Base-by-base conservation (phyloP, 2,113 vertebrate species). In the Glaucomys volans region DNA sequence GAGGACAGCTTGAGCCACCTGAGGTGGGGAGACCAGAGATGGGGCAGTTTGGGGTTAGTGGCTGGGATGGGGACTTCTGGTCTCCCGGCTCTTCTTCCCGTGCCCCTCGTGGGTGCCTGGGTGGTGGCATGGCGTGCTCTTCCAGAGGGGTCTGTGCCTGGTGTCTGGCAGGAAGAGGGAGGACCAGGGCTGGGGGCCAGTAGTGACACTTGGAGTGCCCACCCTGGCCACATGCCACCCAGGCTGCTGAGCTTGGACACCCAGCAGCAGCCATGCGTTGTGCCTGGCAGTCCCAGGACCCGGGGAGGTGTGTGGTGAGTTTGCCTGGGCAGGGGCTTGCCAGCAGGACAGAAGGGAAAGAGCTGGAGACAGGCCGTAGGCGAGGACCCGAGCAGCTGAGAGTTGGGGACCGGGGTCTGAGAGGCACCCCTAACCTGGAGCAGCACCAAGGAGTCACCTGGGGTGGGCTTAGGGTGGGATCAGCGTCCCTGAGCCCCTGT, bases 181-280 rank as follows among this genome's bases (percentile, higher is more conserved):
- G 42, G 74, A 30, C 42, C 6, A 2, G 57, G 22, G 30, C 32
- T 9, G 28, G 67, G 20, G 64, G 24, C 32, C 4, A 0, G 1
- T 7, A 0, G 57, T n/a, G 77, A 44, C 13, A 1, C 28, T 32
- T 22, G 47, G 44, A 54, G 62, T 37, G 40, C 18, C 9, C 8
- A 2, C 30, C 50, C 50, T 28, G 64, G 75, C 40, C 30, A 14
- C 62, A 30, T 37, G 30, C 50, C n/a, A 40, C 37, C 50, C 26
- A 4, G 14, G 52, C 52, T 16, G 52, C 52, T 52, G 13, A 14
- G 14, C 52, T 16, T 52, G 52, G 52, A 52, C 14, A 12, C 52
- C 52, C 52, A 57, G 54, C 54, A 54, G 54, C 54, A 57, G 54
- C 20, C 54, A 7, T 2, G 18, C 22, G 54, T 20, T 57, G 20